Evolutionary conservation across 2,113 vertebrate genomes (phyloP).

Genomic region (Hypanus sabinus): DNA sequence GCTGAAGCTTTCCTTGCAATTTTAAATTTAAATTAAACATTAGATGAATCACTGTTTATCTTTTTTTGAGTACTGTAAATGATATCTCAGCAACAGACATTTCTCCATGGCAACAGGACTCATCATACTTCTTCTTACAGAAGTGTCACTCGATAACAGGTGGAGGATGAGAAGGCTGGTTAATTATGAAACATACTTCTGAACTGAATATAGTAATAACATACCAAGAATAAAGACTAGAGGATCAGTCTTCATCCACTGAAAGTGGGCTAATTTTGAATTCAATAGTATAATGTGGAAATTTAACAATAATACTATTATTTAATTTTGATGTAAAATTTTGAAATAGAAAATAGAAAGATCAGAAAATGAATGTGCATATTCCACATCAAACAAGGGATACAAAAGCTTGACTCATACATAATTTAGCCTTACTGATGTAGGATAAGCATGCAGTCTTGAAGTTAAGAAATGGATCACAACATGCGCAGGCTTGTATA

Average conservation of each 20-base stretch:
- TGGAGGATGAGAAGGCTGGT: background rate
- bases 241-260: background rate
- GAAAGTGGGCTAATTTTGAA: conserved; percentile 1
- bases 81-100: conserved; percentile 10
- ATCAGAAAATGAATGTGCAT: background rate
- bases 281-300: background rate
- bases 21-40: conserved; percentile 17
- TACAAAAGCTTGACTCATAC: background rate
- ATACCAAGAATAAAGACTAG: background rate
- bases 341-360: background rate
- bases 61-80: background rate
- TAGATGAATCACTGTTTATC: conserved; percentile 11
- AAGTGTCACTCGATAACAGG: background rate
- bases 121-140: conserved; percentile 9
- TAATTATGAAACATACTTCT: conserved; percentile 12
- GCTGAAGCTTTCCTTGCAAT: background rate
- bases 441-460: too few relatives aligned
- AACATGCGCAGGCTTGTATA: too few relatives aligned
- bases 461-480: too few relatives aligned
- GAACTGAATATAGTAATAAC: background rate
- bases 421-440: background rate
- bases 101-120: conserved; percentile 22
- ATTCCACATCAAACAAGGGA: background rate
- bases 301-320: background rate
- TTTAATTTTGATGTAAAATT: background rate